Evolutionary conservation across 2,888 invertebrate species (phyloP).

Genomic region (Stenodera caucasica): DNA sequence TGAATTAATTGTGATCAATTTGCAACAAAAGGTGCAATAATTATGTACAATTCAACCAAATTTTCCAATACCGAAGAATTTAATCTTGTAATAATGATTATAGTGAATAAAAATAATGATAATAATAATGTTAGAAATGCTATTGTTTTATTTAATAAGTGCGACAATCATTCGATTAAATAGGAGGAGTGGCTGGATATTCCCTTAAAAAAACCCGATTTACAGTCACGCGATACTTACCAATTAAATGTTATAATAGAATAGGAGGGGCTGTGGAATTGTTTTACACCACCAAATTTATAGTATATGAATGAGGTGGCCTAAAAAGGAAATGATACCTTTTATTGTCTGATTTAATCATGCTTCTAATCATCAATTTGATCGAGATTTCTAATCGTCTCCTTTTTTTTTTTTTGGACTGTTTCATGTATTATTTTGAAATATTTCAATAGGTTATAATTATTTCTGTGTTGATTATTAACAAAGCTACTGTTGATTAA

Average conservation of each 20-base stretch:
- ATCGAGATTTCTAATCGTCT: neutral
- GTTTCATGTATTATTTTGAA: neutral
- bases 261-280: constrained; percentile 9
- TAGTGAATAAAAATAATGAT: neutral
- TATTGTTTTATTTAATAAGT: constrained; percentile 2
- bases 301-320: neutral
- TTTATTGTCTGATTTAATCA: constrained; percentile 6
- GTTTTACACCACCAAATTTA: constrained; percentile 13
- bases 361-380: neutral
- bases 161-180: neutral
- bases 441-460: neutral
- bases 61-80: neutral
- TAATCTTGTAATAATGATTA: no score
- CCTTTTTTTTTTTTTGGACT: no score
- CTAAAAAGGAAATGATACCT: neutral
- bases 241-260: constrained; percentile 8
- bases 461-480: neutral
- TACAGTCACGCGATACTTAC: constrained; percentile 1
- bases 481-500: neutral
- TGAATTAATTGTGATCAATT: constrained; percentile 2
- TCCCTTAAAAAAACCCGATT: neutral
- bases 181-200: neutral
- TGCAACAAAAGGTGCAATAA: neutral
- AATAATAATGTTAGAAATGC: neutral
- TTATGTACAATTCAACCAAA: neutral